Evolutionary conservation across 2,113 vertebrate species (phyloP).

Genomic region (Promerops cafer): DNA sequence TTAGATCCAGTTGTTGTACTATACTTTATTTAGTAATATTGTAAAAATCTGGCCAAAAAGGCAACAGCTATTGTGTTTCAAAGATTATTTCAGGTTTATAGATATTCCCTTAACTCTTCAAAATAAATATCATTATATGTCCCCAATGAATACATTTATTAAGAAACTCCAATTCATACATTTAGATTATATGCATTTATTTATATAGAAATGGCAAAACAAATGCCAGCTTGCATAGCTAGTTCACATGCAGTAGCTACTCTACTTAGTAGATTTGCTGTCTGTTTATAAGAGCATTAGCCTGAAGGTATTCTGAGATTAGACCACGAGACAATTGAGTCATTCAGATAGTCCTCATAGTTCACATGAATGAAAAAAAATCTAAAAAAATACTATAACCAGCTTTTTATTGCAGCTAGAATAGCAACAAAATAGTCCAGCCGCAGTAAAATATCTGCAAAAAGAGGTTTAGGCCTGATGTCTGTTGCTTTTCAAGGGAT

Average conservation of each 20-base stretch:
- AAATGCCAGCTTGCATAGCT: neutral
- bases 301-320: neutral
- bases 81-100: neutral
- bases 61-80: neutral
- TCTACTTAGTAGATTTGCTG: neutral
- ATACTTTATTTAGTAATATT: neutral
- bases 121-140: neutral
- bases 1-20: neutral
- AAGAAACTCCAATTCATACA: neutral
- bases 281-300: neutral
- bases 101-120: neutral
- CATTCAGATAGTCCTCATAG: neutral
- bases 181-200: neutral
- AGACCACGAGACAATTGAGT: neutral
- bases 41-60: neutral
- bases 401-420: neutral
- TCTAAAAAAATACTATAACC: neutral
- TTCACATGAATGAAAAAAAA: neutral
- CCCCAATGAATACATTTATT: neutral
- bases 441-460: neutral
- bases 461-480: neutral
- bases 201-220: neutral
- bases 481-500: neutral
- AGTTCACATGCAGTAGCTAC: neutral
- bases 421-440: neutral